Conservation (phyloP, 2,888 invertebrate genomes). For the Gnatocerus cornutus region DNA sequence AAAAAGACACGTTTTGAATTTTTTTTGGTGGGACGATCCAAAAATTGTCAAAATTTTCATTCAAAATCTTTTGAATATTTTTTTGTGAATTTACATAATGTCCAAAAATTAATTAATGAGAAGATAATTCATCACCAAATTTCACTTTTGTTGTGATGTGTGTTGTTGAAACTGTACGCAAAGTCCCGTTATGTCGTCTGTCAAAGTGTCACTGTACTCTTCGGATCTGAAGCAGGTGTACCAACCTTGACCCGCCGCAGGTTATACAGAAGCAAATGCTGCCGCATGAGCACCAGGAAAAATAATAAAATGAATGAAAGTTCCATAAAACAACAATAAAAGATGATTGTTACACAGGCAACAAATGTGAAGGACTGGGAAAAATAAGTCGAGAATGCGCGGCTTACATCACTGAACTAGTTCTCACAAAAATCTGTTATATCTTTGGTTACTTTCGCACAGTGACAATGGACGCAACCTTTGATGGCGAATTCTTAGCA, state of each 20-base stretch:
- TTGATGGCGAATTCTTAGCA: not conserved
- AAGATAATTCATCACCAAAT: too few relatives aligned
- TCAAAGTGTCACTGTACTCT: too few relatives aligned
- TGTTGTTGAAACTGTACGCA: too few relatives aligned
- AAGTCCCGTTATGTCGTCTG: too few relatives aligned
- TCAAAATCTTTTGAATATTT: too few relatives aligned
- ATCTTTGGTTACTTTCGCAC: not conserved
- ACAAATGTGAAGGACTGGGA: conserved; percentile 36
- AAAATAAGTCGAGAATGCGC: conserved; percentile 17
- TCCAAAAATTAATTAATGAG: too few relatives aligned
- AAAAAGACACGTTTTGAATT: too few relatives aligned
- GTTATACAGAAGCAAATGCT: not conserved
- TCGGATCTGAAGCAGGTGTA: too few relatives aligned
- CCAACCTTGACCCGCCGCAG: not conserved
- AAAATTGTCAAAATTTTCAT: too few relatives aligned
- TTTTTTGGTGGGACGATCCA: too few relatives aligned
- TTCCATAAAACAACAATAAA: conserved; percentile 21
- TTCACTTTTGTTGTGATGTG: too few relatives aligned
- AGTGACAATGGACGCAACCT: conserved; percentile 7
- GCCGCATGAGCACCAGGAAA: conserved; percentile 1
- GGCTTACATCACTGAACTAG: conserved; percentile 26
- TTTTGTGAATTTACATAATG: too few relatives aligned
- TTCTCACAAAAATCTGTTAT: conserved; percentile 34
- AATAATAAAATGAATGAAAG: conserved; percentile 19
- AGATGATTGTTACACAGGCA: conserved; percentile 14